Percentiles rank a stretch among this genome's conserved stretches.
These are phyloP conservation scores for Drosophila parvula DNA, from an alignment of 1,140 invertebrate species.

Conservation along the genomic window DNA sequence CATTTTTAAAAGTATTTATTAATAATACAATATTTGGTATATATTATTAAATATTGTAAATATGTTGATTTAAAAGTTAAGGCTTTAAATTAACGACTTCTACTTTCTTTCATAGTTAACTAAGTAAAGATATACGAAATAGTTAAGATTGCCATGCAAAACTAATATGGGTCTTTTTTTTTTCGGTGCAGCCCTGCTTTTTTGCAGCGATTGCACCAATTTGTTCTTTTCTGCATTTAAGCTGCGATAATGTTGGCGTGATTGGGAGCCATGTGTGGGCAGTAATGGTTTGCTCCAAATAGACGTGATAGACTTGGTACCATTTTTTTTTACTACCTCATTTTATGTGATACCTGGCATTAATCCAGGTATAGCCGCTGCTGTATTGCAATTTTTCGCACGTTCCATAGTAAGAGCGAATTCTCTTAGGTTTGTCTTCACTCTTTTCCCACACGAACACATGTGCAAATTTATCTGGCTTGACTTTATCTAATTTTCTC, in stretches of 20 bases:
- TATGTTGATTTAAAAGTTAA: too few species aligned
- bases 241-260: constrained; percentile 25
- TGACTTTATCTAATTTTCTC: constrained; percentile 6
- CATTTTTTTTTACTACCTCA: constrained; percentile 40
- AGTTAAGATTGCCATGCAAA: constrained; percentile 1
- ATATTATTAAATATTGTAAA: too few species aligned
- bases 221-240: constrained; percentile 37
- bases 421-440: constrained; percentile 17
- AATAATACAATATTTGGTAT: too few species aligned
- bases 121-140: too few species aligned
- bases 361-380: constrained; percentile 31
- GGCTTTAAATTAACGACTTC: too few species aligned
- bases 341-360: constrained; percentile 40
- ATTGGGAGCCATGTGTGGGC: constrained; percentile 28
- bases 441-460: not conserved
- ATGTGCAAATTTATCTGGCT: constrained; percentile 21
- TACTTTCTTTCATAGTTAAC: too few species aligned
- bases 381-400: constrained; percentile 70
- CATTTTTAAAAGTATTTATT: too few species aligned
- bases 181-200: constrained; percentile 18
- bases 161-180: constrained; percentile 3
- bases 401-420: constrained; percentile 44
- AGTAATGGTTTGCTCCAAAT: constrained; percentile 37
- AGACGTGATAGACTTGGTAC: constrained; percentile 33
- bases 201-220: constrained; percentile 25